Conservation (phyloP, 2,888 invertebrate species). For the Coenonympha arcania region DNA sequence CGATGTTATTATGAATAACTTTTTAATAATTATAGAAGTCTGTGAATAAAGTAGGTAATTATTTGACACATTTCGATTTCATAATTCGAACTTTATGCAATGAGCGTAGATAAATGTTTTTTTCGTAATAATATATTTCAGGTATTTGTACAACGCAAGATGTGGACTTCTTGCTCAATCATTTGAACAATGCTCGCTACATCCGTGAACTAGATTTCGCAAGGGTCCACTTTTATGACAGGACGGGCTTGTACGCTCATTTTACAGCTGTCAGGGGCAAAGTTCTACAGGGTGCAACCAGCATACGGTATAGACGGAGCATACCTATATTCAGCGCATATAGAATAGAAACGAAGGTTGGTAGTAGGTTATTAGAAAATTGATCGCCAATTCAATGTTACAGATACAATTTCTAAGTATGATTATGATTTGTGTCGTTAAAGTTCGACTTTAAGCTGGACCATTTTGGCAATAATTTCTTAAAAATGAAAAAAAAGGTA, state of each 20-base stretch:
- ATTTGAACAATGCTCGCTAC: slow-evolving; percentile 95
- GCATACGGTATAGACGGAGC: slow-evolving; percentile 84
- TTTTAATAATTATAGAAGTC: no score
- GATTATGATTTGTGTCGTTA: no score
- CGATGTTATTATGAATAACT: no score
- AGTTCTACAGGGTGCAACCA: slow-evolving; percentile 84
- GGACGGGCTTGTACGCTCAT: slow-evolving; percentile 80
- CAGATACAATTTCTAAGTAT: no score
- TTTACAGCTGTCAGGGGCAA: slow-evolving; percentile 77
- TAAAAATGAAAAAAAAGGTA: no score
- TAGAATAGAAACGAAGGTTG: slow-evolving; percentile 82
- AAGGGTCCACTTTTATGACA: slow-evolving; percentile 85
- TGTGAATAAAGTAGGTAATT: no score
- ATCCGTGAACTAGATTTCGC: slow-evolving; percentile 90
- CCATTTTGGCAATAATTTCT: no score
- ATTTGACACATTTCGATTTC: no score
- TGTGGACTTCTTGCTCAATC: slow-evolving; percentile 86
- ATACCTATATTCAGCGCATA: slow-evolving; percentile 85
- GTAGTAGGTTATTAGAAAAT: not conserved
- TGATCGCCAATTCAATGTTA: no score
- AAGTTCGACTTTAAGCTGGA: no score
- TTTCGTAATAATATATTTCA: slow-evolving; percentile 42
- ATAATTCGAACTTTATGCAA: no score
- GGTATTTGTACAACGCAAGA: slow-evolving; percentile 89
- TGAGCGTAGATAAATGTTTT: no score